Evolutionary conservation across 2,888 invertebrate species (phyloP).

Genomic region (Holacanthella duospinosa): DNA sequence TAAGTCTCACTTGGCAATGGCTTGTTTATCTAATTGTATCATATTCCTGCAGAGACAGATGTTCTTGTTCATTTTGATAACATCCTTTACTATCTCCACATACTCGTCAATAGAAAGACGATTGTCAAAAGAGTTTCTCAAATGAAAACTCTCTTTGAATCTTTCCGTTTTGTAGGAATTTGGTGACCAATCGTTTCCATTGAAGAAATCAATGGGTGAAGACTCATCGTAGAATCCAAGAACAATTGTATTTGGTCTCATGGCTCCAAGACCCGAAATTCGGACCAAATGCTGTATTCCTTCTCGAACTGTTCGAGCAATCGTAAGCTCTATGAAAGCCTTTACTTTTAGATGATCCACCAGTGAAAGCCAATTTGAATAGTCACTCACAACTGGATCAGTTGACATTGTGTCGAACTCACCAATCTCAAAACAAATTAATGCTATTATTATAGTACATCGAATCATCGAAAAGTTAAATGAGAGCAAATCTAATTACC

Average conservation of each 20-base stretch:
- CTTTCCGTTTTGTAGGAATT: constrained; percentile 28
- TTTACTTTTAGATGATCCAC: constrained; percentile 88
- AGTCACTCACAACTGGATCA: constrained; percentile 66
- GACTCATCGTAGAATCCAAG: constrained; percentile 83
- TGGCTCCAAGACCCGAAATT: constrained; percentile 90
- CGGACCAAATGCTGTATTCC: constrained; percentile 86
- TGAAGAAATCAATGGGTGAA: constrained; percentile 65
- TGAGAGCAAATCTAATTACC: constrained; percentile 41
- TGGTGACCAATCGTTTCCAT: constrained; percentile 27
- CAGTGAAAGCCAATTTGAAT: constrained; percentile 82
- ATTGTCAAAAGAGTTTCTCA: constrained; percentile 22
- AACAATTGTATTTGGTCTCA: constrained; percentile 90
- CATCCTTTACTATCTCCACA: constrained; percentile 74
- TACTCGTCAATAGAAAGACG: constrained; percentile 50
- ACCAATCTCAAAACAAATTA: constrained; percentile 25
- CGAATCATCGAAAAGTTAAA: constrained; percentile 6
- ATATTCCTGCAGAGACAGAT: constrained; percentile 88
- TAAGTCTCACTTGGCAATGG: constrained; percentile 54
- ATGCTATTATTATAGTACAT: too few relatives aligned
- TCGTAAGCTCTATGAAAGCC: constrained; percentile 89
- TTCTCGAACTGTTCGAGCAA: constrained; percentile 70
- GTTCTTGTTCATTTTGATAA: constrained; percentile 86
- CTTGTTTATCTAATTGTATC: constrained; percentile 65
- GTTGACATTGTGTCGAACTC: constrained; percentile 45
- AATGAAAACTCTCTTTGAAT: constrained; percentile 28